phyloP scores from a whole-genome alignment of 1,140 invertebrate genomes.

The Dendroctonus valens region DNA sequence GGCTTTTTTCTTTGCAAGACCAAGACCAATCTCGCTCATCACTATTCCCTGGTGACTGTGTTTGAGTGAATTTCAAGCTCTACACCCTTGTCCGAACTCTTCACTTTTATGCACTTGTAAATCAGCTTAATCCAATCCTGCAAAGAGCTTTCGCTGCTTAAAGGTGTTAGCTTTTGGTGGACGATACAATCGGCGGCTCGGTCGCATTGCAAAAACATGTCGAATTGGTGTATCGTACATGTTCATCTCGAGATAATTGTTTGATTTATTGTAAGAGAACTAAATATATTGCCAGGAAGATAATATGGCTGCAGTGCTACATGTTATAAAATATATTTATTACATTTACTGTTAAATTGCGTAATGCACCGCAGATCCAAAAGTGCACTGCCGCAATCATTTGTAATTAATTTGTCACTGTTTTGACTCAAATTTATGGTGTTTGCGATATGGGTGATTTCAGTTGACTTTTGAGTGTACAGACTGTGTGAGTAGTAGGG shows the following conservation, averaged over 20 bases:
- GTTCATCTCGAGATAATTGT: slow-evolving; percentile 31
- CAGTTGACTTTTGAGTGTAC: too few relatives aligned
- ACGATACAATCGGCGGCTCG: slow-evolving; percentile 22
- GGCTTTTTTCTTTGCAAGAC: too few relatives aligned
- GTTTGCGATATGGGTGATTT: too few relatives aligned
- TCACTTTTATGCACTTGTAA: too few relatives aligned
- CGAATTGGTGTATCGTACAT: slow-evolving; percentile 26
- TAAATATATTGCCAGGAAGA: slow-evolving; percentile 12
- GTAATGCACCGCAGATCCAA: slow-evolving; percentile 1
- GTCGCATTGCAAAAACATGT: slow-evolving; percentile 21
- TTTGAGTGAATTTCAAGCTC: too few relatives aligned
- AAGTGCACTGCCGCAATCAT: not conserved
- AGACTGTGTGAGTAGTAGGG: too few relatives aligned
- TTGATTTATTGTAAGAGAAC: slow-evolving; percentile 25
- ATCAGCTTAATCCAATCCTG: too few relatives aligned
- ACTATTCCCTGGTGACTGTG: too few relatives aligned
- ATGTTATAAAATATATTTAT: slow-evolving; percentile 13
- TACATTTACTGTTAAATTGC: slow-evolving; percentile 9
- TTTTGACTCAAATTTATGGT: too few relatives aligned
- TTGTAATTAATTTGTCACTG: too few relatives aligned
- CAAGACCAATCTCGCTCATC: too few relatives aligned
- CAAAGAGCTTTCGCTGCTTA: not conserved
- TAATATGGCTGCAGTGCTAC: slow-evolving; percentile 15
- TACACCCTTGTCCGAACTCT: too few relatives aligned
- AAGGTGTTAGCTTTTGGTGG: slow-evolving; percentile 24